A percentile compares a stretch with the other conserved stretches of the same genome.
Evolutionary conservation across 2,113 vertebrate genomes (phyloP).

Genomic region (Glareola pratincola): DNA sequence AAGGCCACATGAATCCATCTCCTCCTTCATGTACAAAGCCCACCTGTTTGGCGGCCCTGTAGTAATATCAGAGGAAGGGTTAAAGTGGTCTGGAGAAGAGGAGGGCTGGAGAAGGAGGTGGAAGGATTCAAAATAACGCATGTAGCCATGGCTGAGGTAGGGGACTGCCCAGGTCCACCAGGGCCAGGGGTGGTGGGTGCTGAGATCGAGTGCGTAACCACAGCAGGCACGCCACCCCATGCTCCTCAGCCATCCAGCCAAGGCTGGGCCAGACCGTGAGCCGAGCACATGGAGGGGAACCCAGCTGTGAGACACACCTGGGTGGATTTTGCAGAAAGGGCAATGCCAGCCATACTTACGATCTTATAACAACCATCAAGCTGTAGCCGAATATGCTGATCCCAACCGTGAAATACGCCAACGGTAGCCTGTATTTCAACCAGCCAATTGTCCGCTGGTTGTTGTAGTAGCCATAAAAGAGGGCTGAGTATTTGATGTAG

Average conservation of each 20-base stretch:
- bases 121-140: not conserved
- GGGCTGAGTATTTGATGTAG: conserved; percentile 90
- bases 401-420: conserved; percentile 94
- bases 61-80: not conserved
- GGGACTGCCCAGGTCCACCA: too few species aligned
- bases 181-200: not conserved
- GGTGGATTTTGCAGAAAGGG: not conserved
- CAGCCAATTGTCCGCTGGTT: conserved; percentile 86
- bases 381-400: conserved; percentile 95
- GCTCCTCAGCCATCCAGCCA: accelerated
- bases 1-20: not conserved
- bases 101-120: not conserved
- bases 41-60: not conserved
- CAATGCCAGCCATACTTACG: conserved; percentile 75
- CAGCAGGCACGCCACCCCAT: not conserved
- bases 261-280: not conserved
- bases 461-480: conserved; percentile 96
- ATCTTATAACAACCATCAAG: conserved; percentile 95
- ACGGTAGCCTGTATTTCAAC: conserved; percentile 89
- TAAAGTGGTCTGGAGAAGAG: not conserved
- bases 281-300: not conserved
- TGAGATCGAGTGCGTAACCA: not conserved
- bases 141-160: accelerated
- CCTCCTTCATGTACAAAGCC: not conserved
- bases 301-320: not conserved